A percentile compares a stretch with the other conserved stretches of the same genome.
phyloP scores from a whole-genome alignment of 2,888 invertebrate genomes.

The Xanthia togata region DNA sequence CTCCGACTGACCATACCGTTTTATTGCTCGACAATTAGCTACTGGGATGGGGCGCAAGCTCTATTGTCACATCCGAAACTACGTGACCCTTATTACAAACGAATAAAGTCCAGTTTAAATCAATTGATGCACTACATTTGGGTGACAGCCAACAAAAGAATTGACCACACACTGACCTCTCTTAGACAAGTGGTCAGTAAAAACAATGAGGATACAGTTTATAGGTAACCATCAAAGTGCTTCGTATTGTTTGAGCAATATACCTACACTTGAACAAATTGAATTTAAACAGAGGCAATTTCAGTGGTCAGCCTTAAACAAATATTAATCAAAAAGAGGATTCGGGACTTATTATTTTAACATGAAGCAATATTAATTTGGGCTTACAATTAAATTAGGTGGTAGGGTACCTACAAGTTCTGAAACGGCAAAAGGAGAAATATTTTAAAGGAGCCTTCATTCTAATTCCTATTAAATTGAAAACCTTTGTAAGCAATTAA shows the following conservation, averaged over 20 bases:
- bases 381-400: slow-evolving; percentile 2
- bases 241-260: slow-evolving; percentile 51
- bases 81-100: slow-evolving; percentile 54
- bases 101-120: slow-evolving; percentile 64
- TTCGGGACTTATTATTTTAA: slow-evolving; percentile 30
- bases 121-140: slow-evolving; percentile 8
- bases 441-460: not conserved
- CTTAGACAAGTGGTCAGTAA: slow-evolving; percentile 77
- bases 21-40: slow-evolving; percentile 85
- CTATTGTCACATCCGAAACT: slow-evolving; percentile 45
- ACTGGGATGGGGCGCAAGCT: slow-evolving; percentile 62
- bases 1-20: slow-evolving; percentile 80
- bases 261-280: slow-evolving; percentile 57
- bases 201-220: slow-evolving; percentile 66
- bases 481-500: slow-evolving; percentile 44
- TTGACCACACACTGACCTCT: slow-evolving; percentile 79
- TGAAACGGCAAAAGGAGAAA: not conserved
- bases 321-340: slow-evolving; percentile 52
- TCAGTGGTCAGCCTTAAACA: slow-evolving; percentile 56
- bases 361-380: slow-evolving; percentile 19
- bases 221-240: slow-evolving; percentile 44
- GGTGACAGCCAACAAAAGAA: slow-evolving; percentile 65
- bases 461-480: not conserved
- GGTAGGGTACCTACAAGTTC: not conserved
- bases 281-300: slow-evolving; percentile 46